Base-by-base conservation (phyloP, 1,140 invertebrate genomes). In the Luehdorfia chinensis region DNA sequence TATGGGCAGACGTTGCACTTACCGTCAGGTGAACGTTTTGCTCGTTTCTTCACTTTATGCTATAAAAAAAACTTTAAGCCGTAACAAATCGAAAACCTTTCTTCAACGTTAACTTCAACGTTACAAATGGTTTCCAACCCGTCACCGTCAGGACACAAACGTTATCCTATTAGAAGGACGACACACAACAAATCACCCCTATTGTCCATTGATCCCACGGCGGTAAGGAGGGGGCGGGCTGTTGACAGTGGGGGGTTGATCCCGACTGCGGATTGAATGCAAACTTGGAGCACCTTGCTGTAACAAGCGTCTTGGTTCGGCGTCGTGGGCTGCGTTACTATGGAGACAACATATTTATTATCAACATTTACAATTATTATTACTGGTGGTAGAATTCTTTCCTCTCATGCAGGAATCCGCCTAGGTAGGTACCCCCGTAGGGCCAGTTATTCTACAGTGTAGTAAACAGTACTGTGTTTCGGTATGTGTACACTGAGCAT, bases 261-360 rank as follows among this genome's bases (percentile, higher is more conserved):
- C 23, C 16, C 15, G 37, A 11, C 30, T 45, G 31, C 48, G 61
- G 59, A 58, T 64, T 70, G 54, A 72, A 75, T 70, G 69, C 67
- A 68, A 73, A 68, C 69, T 61, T 52, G 37, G 56, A 55, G 44
- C 43, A 43, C 48, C 44, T 52, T 43, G 27, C 50, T 50, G 52
- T 76, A 76, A 76, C 65, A 74, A 76, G 73, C 69, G 55, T 64
- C 71, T 72, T 73, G 56, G 31, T 30, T 28, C n/a, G n/a, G 41
- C 55, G 34, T 34, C 39, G 12, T 1, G 0, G n/a, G 18, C 9
- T 44, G 0, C 0, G 6, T 43, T 13, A 30, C 9, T 59, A 46
- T 61, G 56, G 68, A 71, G 33, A 31, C n/a, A 2, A 46, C 44
- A 43, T 48, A 57, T 39, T 49, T 49, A 31, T 9, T 48, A 31